These are phyloP conservation scores for Oxytorus armatus DNA, from an alignment of 2,888 invertebrate species.

Conservation along the genomic window DNA sequence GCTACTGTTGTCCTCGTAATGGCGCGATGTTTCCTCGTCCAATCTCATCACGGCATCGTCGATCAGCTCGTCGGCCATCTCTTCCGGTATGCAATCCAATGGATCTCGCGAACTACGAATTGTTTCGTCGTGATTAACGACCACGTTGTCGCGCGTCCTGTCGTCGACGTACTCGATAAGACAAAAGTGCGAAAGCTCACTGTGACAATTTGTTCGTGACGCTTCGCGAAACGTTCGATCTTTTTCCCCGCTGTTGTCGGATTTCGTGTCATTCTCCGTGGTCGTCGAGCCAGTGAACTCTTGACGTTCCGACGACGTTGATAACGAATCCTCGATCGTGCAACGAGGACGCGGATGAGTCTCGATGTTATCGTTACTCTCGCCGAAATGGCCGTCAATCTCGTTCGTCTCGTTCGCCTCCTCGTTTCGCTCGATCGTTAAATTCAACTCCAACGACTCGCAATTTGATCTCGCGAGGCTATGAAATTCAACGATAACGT, in stretches of 20 bases:
- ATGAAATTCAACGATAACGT: slow-evolving; percentile 28
- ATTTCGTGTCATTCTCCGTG: slow-evolving; percentile 75
- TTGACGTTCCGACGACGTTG: slow-evolving; percentile 31
- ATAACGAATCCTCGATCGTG: not conserved
- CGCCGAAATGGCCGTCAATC: not conserved
- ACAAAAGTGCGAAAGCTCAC: slow-evolving; percentile 23
- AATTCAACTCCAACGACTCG: slow-evolving; percentile 33
- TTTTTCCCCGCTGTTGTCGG: slow-evolving; percentile 74
- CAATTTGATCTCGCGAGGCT: slow-evolving; percentile 20
- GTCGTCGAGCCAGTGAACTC: slow-evolving; percentile 72
- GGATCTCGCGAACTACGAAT: slow-evolving; percentile 14
- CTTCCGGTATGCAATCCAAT: slow-evolving; percentile 46
- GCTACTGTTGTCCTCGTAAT: not conserved
- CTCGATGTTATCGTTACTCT: not conserved
- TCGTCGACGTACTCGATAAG: slow-evolving; percentile 57
- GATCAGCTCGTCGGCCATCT: slow-evolving; percentile 36
- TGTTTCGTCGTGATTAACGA: not conserved
- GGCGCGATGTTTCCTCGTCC: slow-evolving; percentile 13
- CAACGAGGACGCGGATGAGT: no score
- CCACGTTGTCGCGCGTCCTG: not conserved
- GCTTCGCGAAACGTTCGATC: slow-evolving; percentile 7
- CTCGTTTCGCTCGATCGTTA: slow-evolving; percentile 19
- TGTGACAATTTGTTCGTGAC: not conserved
- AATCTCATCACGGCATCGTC: slow-evolving; percentile 1
- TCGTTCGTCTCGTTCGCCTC: not conserved